A percentile compares a stretch with the other conserved stretches of the same genome.
Conservation (phyloP, 2,113 vertebrate genomes). For the Chaetops frenatus region DNA sequence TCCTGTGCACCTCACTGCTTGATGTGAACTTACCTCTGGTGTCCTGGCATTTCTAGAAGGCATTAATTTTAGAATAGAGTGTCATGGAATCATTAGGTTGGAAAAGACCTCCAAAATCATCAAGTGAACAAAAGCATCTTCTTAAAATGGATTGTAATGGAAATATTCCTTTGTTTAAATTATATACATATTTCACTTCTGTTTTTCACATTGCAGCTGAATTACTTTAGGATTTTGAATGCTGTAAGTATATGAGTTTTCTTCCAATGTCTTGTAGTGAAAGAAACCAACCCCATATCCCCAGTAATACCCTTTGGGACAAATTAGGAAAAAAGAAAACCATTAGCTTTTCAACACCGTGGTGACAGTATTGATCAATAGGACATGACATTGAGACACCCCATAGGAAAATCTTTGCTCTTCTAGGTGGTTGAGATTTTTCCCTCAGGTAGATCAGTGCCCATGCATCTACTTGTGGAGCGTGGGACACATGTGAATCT, state of each 20-base stretch:
- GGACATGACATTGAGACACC: neutral
- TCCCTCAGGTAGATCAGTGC: neutral
- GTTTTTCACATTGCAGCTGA: neutral
- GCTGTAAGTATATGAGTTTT: neutral
- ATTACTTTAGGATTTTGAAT: neutral
- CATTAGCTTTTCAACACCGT: neutral
- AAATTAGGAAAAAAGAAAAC: neutral
- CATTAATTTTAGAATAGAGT: neutral
- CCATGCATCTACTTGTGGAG: neutral
- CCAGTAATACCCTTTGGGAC: neutral
- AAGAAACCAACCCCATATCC: neutral
- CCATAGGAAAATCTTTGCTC: neutral
- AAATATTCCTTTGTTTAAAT: neutral
- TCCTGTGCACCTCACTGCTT: neutral
- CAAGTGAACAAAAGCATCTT: neutral
- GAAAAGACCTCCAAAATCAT: neutral
- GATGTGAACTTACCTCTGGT: neutral
- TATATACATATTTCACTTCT: neutral
- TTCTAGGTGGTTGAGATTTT: neutral
- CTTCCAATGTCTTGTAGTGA: neutral
- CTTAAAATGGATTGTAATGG: neutral
- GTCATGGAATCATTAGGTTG: neutral
- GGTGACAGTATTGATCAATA: neutral
- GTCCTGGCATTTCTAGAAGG: neutral
- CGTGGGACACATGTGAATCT: neutral